Percentiles rank a stretch among this genome's conserved stretches.
Conservation (phyloP, 1,140 invertebrate genomes). For the Oppia nitens region DNA sequence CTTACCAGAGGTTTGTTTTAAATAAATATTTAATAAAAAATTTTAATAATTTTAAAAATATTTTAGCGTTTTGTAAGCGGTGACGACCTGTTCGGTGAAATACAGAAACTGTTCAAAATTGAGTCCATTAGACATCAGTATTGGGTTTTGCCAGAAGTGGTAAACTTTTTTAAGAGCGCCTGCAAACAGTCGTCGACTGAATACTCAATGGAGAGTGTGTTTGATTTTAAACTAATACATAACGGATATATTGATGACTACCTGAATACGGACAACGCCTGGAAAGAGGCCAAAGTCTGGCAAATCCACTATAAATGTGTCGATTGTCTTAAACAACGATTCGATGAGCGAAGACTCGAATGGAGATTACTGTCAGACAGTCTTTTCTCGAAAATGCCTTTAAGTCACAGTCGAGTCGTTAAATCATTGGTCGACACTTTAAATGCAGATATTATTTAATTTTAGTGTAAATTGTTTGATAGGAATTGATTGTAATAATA, state of each 20-base stretch:
- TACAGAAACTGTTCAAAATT: slow-evolving; percentile 18
- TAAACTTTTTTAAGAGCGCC: neutral
- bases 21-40: neutral
- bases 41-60: neutral
- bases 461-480: too few relatives aligned
- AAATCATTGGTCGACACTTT: slow-evolving; percentile 14
- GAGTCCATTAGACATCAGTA: neutral
- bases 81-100: slow-evolving; percentile 16
- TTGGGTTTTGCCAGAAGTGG: neutral
- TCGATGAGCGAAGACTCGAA: slow-evolving; percentile 3
- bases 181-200: neutral
- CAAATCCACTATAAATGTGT: slow-evolving; percentile 33
- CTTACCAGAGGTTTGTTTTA: neutral
- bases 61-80: slow-evolving; percentile 19
- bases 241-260: slow-evolving; percentile 37
- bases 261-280: slow-evolving; percentile 38
- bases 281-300: slow-evolving; percentile 36
- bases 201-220: too few relatives aligned
- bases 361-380: slow-evolving; percentile 22
- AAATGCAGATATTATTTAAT: slow-evolving; percentile 1
- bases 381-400: slow-evolving; percentile 20
- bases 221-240: slow-evolving; percentile 17
- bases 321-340: slow-evolving; percentile 15
- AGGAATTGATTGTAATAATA: too few relatives aligned
- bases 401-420: slow-evolving; percentile 19